Percentiles rank a stretch among this genome's conserved stretches.
Conservation (phyloP, 64 coral and sea anemone species). For the Catalaphyllia jardinei region DNA sequence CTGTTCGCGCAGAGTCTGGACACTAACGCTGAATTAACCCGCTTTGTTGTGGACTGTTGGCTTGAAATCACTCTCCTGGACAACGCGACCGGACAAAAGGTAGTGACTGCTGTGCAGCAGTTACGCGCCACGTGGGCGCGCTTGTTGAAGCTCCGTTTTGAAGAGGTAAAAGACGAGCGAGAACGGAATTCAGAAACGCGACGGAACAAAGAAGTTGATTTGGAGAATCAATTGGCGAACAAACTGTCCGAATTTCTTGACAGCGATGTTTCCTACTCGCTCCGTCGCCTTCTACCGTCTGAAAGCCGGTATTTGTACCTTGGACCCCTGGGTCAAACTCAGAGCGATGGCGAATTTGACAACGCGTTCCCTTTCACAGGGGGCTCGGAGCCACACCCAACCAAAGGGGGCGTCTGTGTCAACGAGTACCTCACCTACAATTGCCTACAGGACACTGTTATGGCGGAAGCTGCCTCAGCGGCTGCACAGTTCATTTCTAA, state of each 20-base stretch:
- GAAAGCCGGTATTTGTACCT: slow-evolving; percentile 78
- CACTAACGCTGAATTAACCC: slow-evolving; percentile 87
- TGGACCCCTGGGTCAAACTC: slow-evolving; percentile 25
- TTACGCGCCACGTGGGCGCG: slow-evolving; percentile 84
- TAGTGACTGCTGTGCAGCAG: slow-evolving; percentile 78
- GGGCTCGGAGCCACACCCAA: slow-evolving; percentile 46
- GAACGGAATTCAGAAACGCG: slow-evolving; percentile 37
- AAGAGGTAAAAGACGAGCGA: slow-evolving; percentile 17
- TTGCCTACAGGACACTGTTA: slow-evolving; percentile 65
- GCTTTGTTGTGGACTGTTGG: slow-evolving; percentile 85
- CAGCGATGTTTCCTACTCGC: slow-evolving; percentile 78
- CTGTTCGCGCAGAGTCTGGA: slow-evolving; percentile 88
- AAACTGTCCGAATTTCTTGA: slow-evolving; percentile 95
- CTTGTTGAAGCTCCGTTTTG: slow-evolving; percentile 73
- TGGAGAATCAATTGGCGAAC: slow-evolving; percentile 73
- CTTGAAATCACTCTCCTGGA: slow-evolving; percentile 81
- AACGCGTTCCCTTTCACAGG: slow-evolving; percentile 47
- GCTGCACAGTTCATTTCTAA: slow-evolving; percentile 88
- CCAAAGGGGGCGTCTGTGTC: slow-evolving; percentile 85
- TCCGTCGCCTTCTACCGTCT: slow-evolving; percentile 70
- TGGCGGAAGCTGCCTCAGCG: slow-evolving; percentile 79
- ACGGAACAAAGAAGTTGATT: slow-evolving; percentile 66
- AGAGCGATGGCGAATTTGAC: not conserved
- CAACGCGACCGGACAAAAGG: slow-evolving; percentile 63
- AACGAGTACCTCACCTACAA: slow-evolving; percentile 95